Conservation (phyloP, 92 coral and sea anemone genomes). For the Paramuricea clavata region DNA sequence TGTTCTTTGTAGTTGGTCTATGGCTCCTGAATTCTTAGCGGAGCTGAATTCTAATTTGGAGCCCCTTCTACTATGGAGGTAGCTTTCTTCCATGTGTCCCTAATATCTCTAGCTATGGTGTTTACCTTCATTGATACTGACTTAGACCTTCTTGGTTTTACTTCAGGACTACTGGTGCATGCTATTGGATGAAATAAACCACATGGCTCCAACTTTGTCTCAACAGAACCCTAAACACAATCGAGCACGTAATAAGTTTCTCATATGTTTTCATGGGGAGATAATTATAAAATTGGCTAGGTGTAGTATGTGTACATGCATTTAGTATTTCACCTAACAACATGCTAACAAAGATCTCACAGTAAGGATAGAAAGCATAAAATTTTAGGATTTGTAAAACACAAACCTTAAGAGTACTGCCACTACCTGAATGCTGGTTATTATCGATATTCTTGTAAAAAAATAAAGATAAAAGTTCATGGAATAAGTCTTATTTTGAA, state of each 20-base stretch:
- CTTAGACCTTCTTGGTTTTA: constrained; percentile 83
- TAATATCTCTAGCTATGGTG: too few species aligned
- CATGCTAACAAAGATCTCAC: too few species aligned
- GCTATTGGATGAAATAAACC: constrained; percentile 81
- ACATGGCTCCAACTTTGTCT: constrained; percentile 74
- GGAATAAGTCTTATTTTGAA: background rate
- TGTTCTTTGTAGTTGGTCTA: too few species aligned
- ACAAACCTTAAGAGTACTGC: constrained; percentile 64
- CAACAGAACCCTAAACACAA: constrained; percentile 19
- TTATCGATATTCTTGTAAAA: background rate
- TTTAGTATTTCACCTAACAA: constrained; percentile 40
- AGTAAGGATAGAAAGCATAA: background rate
- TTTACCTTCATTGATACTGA: constrained; percentile 94
- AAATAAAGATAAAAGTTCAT: background rate
- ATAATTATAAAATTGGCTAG: background rate
- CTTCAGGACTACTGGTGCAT: constrained; percentile 49
- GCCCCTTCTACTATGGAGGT: too few species aligned
- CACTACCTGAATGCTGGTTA: background rate
- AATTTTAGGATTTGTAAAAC: background rate
- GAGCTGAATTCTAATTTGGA: too few species aligned
- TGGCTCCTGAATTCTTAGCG: too few species aligned
- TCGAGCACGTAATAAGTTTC: background rate
- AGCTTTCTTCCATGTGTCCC: too few species aligned
- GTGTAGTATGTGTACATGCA: background rate
- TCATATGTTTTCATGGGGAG: too few species aligned